These are phyloP conservation scores for Dolichotis patagonum DNA, from an alignment of 2,113 vertebrate genomes.

Conservation along the genomic window DNA sequence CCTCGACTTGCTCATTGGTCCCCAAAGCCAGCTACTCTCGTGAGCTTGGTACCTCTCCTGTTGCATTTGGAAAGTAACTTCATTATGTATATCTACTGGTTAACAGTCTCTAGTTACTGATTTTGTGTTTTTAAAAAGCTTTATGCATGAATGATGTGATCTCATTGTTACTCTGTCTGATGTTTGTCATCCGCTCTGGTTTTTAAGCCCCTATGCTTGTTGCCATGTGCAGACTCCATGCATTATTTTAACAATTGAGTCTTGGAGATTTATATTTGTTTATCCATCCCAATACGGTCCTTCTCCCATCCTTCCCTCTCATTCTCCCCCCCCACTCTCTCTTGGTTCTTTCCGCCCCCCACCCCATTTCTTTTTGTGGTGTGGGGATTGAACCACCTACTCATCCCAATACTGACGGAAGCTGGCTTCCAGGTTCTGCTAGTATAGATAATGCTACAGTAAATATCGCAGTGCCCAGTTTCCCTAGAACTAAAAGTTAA, in stretches of 20 bases:
- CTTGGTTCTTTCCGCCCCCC: background rate
- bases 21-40: background rate
- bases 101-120: background rate
- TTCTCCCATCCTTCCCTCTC: background rate
- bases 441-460: background rate
- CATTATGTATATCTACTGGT: background rate
- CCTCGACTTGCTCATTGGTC: background rate
- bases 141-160: too few relatives aligned
- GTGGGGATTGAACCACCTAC: too few relatives aligned
- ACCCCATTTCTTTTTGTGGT: background rate
- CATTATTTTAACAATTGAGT: background rate
- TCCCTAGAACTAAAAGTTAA: background rate
- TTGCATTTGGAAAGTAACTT: background rate
- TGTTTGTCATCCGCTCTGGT: background rate
- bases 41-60: too few relatives aligned
- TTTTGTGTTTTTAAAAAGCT: background rate
- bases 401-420: background rate
- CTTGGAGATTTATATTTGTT: background rate
- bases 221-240: rapidly evolving
- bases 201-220: background rate
- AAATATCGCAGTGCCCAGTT: background rate
- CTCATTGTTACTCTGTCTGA: background rate
- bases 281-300: background rate
- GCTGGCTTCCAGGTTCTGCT: too few relatives aligned
- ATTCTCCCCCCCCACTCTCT: background rate